Evolutionary conservation across 2,113 vertebrate genomes (phyloP).

Genomic region (Nasalis larvatus): DNA sequence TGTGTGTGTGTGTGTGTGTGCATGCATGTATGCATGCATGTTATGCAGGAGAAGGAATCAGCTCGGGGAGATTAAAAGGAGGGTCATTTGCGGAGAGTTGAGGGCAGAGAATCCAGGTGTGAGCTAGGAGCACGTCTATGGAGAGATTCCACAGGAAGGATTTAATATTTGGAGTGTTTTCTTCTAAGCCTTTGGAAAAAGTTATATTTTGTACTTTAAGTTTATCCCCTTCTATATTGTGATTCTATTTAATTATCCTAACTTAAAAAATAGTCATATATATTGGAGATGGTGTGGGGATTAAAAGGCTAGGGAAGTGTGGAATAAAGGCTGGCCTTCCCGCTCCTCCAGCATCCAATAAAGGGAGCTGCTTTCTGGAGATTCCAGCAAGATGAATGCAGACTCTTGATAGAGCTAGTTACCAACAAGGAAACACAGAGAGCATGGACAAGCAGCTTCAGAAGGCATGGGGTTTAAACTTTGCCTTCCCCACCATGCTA

Average conservation of each 20-base stretch:
- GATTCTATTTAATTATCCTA: neutral
- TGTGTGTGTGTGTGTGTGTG: neutral
- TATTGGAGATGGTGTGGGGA: neutral
- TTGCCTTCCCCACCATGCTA: neutral
- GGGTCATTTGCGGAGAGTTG: neutral
- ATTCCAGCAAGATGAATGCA: neutral
- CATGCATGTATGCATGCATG: neutral
- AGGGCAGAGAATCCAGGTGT: neutral
- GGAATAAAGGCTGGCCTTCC: neutral
- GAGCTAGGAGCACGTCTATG: neutral
- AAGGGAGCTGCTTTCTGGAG: neutral
- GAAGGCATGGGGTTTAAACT: neutral
- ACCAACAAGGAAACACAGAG: neutral
- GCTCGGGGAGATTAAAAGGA: neutral
- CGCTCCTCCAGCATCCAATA: neutral
- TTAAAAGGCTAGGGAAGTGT: neutral
- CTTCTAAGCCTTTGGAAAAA: neutral
- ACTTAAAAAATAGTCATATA: neutral
- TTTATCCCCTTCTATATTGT: neutral
- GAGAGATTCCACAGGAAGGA: neutral
- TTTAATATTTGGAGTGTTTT: neutral
- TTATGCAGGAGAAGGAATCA: neutral
- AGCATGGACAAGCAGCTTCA: neutral
- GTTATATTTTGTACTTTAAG: neutral
- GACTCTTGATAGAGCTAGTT: too few relatives aligned